Conservation (phyloP, 2,113 vertebrate genomes). For the Apteryx owenii region DNA sequence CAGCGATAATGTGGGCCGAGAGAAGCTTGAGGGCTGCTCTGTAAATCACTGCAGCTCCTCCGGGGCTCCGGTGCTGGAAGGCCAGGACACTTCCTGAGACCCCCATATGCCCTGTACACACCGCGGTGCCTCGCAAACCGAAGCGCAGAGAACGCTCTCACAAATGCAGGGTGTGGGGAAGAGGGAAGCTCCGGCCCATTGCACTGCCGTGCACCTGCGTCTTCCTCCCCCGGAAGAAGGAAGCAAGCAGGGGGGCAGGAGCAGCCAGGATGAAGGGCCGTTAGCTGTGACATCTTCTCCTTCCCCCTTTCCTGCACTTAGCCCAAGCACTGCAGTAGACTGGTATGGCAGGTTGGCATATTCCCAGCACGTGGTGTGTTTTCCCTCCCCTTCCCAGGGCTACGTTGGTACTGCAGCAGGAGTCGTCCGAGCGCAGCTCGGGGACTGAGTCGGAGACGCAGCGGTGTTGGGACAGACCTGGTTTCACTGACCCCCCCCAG, state of each 20-base stretch:
- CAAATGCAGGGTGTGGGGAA: accelerated
- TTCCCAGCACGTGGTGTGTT: neutral
- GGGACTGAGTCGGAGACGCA: no score
- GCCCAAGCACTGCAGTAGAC: neutral
- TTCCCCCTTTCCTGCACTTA: neutral
- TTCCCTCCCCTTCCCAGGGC: no score
- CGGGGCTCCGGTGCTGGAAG: accelerated
- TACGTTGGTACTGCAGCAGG: neutral
- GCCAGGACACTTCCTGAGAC: accelerated
- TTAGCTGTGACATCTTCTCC: neutral
- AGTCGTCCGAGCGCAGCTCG: no score
- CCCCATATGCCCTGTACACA: accelerated
- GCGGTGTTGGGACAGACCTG: no score
- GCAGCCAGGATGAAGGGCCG: neutral
- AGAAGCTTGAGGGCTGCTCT: neutral
- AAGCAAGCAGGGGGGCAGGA: neutral
- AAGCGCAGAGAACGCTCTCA: no score
- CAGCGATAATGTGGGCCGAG: neutral
- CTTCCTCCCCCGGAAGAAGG: neutral
- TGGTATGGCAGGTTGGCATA: neutral
- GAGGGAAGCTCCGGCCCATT: accelerated
- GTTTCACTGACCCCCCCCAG: no score
- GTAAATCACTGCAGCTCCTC: neutral
- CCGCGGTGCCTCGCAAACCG: neutral
- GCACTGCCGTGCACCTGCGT: accelerated